Conservation (phyloP, 37 sponge, comb jelly and placozoan genomes). For the Cladorhizidae sp. region DNA sequence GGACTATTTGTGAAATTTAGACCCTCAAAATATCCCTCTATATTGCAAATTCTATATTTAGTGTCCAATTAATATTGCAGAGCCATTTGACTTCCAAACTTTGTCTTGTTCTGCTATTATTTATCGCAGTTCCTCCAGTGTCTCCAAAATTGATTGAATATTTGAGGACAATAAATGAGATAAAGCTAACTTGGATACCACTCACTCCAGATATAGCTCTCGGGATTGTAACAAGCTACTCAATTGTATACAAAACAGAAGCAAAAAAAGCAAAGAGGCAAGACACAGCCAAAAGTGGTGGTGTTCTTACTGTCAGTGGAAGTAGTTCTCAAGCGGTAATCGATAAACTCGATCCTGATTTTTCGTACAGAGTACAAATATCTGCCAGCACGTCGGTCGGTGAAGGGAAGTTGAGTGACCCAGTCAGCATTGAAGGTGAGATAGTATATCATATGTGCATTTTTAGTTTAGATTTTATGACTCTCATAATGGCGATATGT, state of each 20-base stretch:
- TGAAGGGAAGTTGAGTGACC: constrained; percentile 6
- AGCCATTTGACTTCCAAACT: too few species aligned
- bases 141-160: too few species aligned
- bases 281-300: not conserved
- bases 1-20: too few species aligned
- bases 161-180: not conserved
- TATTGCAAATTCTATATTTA: too few species aligned
- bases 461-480: too few species aligned
- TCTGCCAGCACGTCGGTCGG: constrained; percentile 29
- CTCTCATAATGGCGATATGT: too few species aligned
- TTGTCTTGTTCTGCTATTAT: too few species aligned
- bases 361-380: constrained; percentile 13
- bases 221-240: constrained; percentile 22
- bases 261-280: not conserved
- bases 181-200: constrained; percentile 2
- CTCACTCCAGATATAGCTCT: constrained; percentile 17
- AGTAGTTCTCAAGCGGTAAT: not conserved
- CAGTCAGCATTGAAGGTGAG: not conserved
- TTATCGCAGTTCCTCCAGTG: too few species aligned
- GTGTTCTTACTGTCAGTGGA: not conserved
- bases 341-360: constrained; percentile 4
- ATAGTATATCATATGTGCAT: too few species aligned
- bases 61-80: too few species aligned
- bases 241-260: not conserved
- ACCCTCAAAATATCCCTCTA: too few species aligned